These are phyloP conservation scores for Amblyopsis hoosieri DNA, from an alignment of 2,797 vertebrate genomes.

Conservation along the genomic window DNA sequence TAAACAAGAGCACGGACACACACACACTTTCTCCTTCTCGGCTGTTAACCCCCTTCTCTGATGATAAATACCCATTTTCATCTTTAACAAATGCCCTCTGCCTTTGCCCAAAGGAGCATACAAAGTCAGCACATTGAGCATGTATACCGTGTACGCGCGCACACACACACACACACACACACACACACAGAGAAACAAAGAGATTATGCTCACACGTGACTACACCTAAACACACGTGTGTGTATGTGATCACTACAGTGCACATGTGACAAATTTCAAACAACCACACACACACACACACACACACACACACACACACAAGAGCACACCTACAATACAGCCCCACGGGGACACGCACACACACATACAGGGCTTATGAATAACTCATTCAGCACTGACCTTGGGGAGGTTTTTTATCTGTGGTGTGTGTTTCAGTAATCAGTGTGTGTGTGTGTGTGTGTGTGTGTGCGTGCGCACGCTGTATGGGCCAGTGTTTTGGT, in stretches of 20 bases:
- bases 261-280: conserved; percentile 1
- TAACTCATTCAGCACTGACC: conserved; percentile 72
- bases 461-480: not conserved
- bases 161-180: conserved; percentile 16
- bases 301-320: conserved; percentile 13
- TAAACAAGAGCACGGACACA: not conserved
- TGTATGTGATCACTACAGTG: not conserved
- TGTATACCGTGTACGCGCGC: not conserved
- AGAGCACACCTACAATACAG: conserved; percentile 10
- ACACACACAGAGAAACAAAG: not conserved
- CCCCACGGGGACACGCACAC: conserved; percentile 6
- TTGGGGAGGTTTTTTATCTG: conserved; percentile 65
- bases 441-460: conserved; percentile 17
- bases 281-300: conserved; percentile 12
- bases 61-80: conserved; percentile 79
- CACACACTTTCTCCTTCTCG: not conserved
- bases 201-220: not conserved
- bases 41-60: not conserved
- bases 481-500: not conserved
- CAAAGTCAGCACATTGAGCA: conserved; percentile 42
- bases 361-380: conserved; percentile 50
- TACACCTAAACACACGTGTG: conserved; percentile 3
- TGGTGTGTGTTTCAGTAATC: conserved; percentile 55
- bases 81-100: conserved; percentile 73
- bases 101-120: conserved; percentile 54